Evolutionary conservation across 2,888 invertebrate genomes (phyloP).

Genomic region (Mermis nigrescens): DNA sequence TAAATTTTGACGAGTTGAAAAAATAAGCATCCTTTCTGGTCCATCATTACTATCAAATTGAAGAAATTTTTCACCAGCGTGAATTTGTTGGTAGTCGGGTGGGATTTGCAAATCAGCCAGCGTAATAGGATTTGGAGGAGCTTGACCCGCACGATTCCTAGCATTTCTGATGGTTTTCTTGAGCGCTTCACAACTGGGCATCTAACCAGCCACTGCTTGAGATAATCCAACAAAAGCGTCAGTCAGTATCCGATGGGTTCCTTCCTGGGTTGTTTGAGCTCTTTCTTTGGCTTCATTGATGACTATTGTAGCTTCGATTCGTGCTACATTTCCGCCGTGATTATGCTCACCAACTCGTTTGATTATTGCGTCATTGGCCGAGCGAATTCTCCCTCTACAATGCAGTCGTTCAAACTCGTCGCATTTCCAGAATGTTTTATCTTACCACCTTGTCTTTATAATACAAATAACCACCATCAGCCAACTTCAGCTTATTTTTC

Average conservation of each 20-base stretch:
- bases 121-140: neutral
- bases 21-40: neutral
- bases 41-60: neutral
- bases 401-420: neutral
- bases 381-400: neutral
- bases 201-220: neutral
- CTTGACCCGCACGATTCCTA: neutral
- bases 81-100: neutral
- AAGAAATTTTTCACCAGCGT: neutral
- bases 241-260: neutral
- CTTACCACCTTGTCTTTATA: neutral
- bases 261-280: neutral
- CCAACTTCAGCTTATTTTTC: neutral
- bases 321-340: neutral
- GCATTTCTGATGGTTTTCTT: neutral
- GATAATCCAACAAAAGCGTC: neutral
- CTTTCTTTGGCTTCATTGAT: neutral
- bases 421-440: neutral
- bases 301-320: neutral
- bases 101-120: neutral
- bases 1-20: neutral
- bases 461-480: neutral
- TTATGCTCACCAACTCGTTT: neutral
- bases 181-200: neutral
- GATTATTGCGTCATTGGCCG: neutral